Conservation (phyloP, 1,140 invertebrate species). For the Agraylea sexmaculata region DNA sequence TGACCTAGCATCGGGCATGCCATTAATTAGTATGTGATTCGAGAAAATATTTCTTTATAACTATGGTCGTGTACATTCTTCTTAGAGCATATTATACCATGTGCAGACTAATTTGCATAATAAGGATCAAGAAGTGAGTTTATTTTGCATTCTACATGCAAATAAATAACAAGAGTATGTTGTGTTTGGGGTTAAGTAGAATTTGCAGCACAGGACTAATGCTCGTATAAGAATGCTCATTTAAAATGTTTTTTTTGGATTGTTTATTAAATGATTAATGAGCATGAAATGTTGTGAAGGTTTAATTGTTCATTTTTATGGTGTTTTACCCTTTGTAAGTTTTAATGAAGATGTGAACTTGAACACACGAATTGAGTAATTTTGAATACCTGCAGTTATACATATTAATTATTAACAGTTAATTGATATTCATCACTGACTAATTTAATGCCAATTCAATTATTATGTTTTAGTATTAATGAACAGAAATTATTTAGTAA, state of each 20-base stretch:
- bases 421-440: neutral
- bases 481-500: no score
- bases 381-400: neutral
- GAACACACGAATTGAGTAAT: conserved; percentile 2
- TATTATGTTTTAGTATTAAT: no score
- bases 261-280: no score
- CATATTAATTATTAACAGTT: neutral
- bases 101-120: neutral
- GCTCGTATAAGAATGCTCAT: no score
- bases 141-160: no score
- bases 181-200: no score
- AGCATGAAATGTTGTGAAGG: no score
- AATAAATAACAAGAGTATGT: no score
- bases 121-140: neutral
- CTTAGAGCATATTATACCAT: conserved; percentile 9
- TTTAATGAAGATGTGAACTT: conserved; percentile 5
- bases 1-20: conserved; percentile 30
- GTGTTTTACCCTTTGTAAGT: no score
- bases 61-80: conserved; percentile 14
- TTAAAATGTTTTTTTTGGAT: no score
- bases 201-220: no score
- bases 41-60: conserved; percentile 4
- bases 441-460: neutral
- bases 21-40: conserved; percentile 19
- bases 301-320: no score